These are phyloP conservation scores for Holothuria glaberrima DNA, from an alignment of 35 echinoderm and acorn worm species.

Conservation along the genomic window DNA sequence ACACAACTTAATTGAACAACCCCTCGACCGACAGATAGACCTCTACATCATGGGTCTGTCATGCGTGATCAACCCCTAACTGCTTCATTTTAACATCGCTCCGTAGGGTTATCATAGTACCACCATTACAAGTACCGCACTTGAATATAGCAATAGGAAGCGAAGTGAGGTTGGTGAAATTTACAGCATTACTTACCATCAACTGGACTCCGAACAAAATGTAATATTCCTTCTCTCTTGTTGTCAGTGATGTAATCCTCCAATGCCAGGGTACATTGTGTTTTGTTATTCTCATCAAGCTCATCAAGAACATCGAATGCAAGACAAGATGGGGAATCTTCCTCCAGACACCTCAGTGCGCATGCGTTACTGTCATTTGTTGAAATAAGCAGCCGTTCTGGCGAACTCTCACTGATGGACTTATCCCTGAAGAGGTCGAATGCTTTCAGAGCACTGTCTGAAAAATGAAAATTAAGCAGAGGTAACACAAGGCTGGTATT, in stretches of 20 bases:
- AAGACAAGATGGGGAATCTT: not conserved
- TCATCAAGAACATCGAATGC: conserved; percentile 30
- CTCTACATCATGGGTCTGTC: too few relatives aligned
- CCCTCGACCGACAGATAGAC: too few relatives aligned
- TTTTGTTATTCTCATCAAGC: conserved; percentile 11
- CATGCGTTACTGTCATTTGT: conserved; percentile 3
- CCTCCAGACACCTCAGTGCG: conserved; percentile 14
- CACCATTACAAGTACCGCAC: not conserved
- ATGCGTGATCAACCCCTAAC: too few relatives aligned
- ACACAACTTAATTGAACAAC: too few relatives aligned
- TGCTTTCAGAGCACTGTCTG: conserved; percentile 42
- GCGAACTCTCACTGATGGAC: not conserved
- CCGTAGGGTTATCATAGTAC: not conserved
- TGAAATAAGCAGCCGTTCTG: not conserved
- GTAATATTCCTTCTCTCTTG: not conserved
- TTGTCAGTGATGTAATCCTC: not conserved
- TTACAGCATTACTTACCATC: not conserved
- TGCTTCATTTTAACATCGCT: too few relatives aligned
- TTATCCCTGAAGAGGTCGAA: conserved; percentile 15
- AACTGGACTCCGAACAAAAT: conserved; percentile 14
- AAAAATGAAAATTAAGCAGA: too few relatives aligned
- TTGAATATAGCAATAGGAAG: too few relatives aligned
- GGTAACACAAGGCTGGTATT: too few relatives aligned
- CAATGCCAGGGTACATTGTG: conserved; percentile 15
- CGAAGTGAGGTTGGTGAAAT: not conserved